Evolutionary conservation across 1,140 invertebrate genomes (phyloP).

Genomic region (Eumaeus atala): DNA sequence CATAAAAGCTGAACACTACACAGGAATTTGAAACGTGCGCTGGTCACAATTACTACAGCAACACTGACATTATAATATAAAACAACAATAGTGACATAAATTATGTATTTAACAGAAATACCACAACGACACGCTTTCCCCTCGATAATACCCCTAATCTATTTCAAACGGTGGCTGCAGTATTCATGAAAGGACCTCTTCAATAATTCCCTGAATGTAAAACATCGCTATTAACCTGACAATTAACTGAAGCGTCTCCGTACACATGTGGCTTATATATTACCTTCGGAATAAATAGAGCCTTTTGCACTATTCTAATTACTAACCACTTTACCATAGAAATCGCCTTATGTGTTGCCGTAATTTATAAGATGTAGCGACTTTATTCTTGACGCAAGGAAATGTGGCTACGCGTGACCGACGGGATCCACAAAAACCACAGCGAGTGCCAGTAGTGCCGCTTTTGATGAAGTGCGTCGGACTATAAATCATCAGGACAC

Average conservation of each 20-base stretch:
- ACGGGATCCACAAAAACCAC: too few relatives aligned
- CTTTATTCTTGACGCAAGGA: too few relatives aligned
- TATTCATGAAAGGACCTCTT: slow-evolving; percentile 13
- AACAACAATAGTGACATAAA: too few relatives aligned
- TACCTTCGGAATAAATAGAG: slow-evolving; percentile 17
- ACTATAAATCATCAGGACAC: too few relatives aligned
- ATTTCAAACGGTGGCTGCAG: slow-evolving; percentile 27
- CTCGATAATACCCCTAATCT: slow-evolving; percentile 22
- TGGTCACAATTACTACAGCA: too few relatives aligned
- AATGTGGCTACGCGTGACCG: too few relatives aligned
- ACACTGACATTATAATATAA: too few relatives aligned
- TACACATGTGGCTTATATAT: slow-evolving; percentile 18
- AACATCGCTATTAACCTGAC: slow-evolving; percentile 33
- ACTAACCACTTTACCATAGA: slow-evolving; percentile 27
- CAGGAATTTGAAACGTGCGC: too few relatives aligned
- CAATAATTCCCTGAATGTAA: slow-evolving; percentile 30
- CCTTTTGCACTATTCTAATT: slow-evolving; percentile 46
- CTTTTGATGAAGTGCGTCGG: too few relatives aligned
- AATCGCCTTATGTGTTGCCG: slow-evolving; percentile 19
- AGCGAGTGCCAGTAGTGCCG: too few relatives aligned
- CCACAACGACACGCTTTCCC: slow-evolving; percentile 1
- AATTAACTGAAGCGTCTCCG: slow-evolving; percentile 30
- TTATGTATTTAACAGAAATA: too few relatives aligned
- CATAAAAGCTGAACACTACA: too few relatives aligned
- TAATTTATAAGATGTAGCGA: slow-evolving; percentile 13